A percentile compares a stretch with the other conserved stretches of the same genome.
Conservation (phyloP, 35 echinoderm and acorn worm species). For the Hemicentrotus pulcherrimus region DNA sequence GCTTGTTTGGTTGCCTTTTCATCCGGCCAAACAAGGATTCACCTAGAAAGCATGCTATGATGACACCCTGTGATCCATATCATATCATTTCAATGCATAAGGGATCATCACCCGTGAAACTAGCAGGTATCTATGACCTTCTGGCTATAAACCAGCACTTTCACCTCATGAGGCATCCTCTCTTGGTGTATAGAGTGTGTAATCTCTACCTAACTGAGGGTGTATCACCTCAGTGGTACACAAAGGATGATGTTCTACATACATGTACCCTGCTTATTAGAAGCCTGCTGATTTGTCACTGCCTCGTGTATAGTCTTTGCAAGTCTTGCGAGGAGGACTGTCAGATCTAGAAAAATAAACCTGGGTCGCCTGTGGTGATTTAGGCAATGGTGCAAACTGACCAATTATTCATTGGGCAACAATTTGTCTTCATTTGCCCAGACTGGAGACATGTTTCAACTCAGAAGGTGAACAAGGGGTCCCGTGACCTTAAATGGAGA, state of each 20-base stretch:
- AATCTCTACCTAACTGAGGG: background rate
- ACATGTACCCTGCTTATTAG: background rate
- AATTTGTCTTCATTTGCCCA: conserved; percentile 33
- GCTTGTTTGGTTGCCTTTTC: conserved; percentile 1
- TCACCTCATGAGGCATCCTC: background rate
- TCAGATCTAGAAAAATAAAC: conserved; percentile 42
- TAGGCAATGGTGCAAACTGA: conserved; percentile 19
- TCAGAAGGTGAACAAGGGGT: background rate
- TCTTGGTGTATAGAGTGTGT: background rate
- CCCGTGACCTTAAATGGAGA: conserved; percentile 23
- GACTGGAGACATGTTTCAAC: conserved; percentile 7
- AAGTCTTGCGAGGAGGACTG: conserved; percentile 27
- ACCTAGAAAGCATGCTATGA: conserved; percentile 10
- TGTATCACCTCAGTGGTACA: background rate
- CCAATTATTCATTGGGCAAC: conserved; percentile 29
- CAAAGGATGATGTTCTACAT: background rate
- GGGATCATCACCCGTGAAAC: background rate
- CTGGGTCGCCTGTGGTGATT: conserved; percentile 1
- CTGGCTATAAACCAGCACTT: background rate
- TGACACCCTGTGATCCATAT: conserved; percentile 7
- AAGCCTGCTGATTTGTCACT: conserved; percentile 21
- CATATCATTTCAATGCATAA: background rate
- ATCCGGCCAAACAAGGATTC: background rate
- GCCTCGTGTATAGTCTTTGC: conserved; percentile 29
- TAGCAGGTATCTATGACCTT: background rate